These are phyloP conservation scores for Nasua narica DNA, from an alignment of 2,797 vertebrate species.

Conservation along the genomic window DNA sequence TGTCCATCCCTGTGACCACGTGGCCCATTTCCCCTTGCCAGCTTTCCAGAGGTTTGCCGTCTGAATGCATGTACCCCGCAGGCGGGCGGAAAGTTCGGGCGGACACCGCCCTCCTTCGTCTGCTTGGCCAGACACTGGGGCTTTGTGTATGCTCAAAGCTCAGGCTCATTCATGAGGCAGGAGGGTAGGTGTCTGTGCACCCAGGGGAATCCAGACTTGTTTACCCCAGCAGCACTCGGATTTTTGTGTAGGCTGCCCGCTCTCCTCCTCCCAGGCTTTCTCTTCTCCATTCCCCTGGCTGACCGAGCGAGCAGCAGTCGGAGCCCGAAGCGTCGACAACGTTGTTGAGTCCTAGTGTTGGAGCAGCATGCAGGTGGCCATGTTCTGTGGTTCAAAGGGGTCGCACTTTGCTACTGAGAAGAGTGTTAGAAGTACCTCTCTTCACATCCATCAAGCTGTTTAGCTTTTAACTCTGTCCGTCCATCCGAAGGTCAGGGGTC, in stretches of 20 bases:
- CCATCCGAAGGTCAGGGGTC: background rate
- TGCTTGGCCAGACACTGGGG: background rate
- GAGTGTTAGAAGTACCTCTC: background rate
- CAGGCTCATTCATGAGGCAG: background rate
- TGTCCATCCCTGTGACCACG: background rate
- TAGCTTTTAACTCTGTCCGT: background rate
- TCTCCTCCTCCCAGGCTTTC: background rate
- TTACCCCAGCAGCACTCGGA: background rate
- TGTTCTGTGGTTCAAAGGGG: no score
- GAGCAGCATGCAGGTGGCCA: background rate
- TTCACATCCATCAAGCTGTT: background rate
- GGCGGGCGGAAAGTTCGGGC: background rate
- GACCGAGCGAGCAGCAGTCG: background rate
- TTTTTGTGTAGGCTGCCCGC: slow-evolving; percentile 35
- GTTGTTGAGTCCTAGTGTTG: background rate
- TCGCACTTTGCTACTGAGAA: background rate
- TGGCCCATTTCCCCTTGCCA: background rate
- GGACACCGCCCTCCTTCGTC: background rate
- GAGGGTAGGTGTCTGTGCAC: background rate
- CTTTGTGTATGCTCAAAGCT: background rate
- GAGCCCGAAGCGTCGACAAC: background rate
- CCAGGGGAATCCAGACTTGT: background rate
- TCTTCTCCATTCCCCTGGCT: background rate
- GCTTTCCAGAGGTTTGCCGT: background rate
- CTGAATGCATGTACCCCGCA: background rate